phyloP scores from a whole-genome alignment of 2,113 vertebrate species.

The Tupaia tana region DNA sequence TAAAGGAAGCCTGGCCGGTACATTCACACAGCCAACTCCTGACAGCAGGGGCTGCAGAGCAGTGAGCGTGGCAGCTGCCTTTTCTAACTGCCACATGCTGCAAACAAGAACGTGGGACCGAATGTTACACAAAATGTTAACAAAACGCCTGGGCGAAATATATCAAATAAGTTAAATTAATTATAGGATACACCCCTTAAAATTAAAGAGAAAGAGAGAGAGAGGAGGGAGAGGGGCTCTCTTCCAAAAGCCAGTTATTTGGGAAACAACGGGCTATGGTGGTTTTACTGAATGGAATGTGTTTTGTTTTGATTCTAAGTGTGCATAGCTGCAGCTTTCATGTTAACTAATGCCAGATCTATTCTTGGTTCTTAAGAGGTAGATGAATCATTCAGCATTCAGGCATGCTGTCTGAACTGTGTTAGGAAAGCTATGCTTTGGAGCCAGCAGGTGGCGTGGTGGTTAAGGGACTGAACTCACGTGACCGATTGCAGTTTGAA shows the following conservation, averaged over 20 bases:
- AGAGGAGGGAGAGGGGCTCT: background rate
- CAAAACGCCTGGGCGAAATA: background rate
- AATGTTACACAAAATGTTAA: background rate
- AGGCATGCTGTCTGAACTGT: background rate
- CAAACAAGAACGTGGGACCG: background rate
- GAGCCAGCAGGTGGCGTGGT: no score
- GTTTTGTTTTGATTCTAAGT: background rate
- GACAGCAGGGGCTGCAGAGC: background rate
- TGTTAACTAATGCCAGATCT: background rate
- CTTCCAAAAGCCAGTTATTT: background rate
- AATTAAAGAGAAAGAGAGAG: background rate
- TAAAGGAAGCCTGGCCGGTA: constrained; percentile 9
- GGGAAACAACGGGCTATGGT: background rate
- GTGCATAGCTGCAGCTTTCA: background rate
- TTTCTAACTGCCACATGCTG: background rate
- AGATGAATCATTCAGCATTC: constrained; percentile 12
- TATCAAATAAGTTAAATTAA: background rate
- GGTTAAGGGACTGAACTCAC: no score
- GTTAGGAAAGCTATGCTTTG: background rate
- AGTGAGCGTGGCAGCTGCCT: background rate
- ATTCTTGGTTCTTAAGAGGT: background rate
- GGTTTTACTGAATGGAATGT: background rate
- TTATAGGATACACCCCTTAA: background rate
- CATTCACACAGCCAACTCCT: background rate
- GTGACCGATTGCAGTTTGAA: no score